Conservation (phyloP, 2,888 invertebrate species). For the Scaptomyza flava region DNA sequence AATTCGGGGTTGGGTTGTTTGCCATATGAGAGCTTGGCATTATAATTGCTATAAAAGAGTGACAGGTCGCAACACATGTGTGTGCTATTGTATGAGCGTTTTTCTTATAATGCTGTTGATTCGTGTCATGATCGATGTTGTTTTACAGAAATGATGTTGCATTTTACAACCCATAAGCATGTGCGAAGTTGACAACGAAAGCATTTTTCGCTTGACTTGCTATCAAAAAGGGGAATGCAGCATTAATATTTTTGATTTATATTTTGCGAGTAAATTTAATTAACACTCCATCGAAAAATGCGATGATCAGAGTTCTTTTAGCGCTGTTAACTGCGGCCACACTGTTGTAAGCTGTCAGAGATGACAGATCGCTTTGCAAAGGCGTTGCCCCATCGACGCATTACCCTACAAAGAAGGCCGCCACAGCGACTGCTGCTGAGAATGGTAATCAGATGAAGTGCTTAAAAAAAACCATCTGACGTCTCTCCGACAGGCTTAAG, state of each 20-base stretch:
- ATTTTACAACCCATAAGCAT: constrained; percentile 44
- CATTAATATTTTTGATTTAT: constrained; percentile 68
- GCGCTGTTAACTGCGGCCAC: constrained; percentile 18
- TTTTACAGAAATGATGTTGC: constrained; percentile 57
- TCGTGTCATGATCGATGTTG: constrained; percentile 64
- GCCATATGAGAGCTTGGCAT: constrained; percentile 47
- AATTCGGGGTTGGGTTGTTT: constrained; percentile 49
- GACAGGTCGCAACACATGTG: constrained; percentile 48
- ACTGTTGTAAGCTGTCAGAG: constrained; percentile 73
- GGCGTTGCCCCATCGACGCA: constrained; percentile 48
- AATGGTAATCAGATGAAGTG: constrained; percentile 60
- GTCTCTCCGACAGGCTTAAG: constrained; percentile 32
- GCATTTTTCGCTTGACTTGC: constrained; percentile 61
- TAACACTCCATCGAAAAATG: constrained; percentile 51
- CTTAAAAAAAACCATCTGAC: constrained; percentile 50
- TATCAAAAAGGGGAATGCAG: constrained; percentile 32
- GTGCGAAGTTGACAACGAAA: constrained; percentile 37
- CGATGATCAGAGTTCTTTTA: constrained; percentile 18
- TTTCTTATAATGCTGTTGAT: constrained; percentile 4
- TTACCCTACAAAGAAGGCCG: constrained; percentile 25
- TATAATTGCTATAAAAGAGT: constrained; percentile 57
- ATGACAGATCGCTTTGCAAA: constrained; percentile 70
- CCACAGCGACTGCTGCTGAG: constrained; percentile 11
- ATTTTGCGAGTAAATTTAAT: constrained; percentile 55
- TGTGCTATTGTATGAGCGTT: constrained; percentile 9